Percentiles rank a stretch among this genome's conserved stretches.
Conservation (phyloP, 2,797 vertebrate species). For the Ceyx erithaca region DNA sequence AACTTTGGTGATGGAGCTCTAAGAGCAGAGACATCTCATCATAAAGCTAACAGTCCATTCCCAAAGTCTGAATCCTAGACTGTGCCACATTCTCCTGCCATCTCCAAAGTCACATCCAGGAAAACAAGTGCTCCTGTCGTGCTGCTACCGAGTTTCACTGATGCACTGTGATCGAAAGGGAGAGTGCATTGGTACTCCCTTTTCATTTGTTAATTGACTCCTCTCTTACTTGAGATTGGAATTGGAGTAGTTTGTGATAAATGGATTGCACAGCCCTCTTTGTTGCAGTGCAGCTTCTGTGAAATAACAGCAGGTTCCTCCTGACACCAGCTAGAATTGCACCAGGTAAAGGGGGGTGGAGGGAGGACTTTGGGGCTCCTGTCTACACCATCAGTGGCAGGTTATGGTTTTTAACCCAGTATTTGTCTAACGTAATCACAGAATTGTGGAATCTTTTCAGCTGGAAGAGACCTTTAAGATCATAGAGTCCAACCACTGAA, state of each 20-base stretch:
- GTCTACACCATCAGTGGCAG: neutral
- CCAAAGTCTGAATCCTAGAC: neutral
- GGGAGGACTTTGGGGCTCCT: neutral
- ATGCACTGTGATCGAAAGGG: conserved; percentile 47
- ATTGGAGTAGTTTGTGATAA: conserved; percentile 62
- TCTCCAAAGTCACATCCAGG: neutral
- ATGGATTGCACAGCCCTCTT: conserved; percentile 36
- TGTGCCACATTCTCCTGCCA: neutral
- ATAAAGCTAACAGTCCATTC: neutral
- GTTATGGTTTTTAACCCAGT: neutral
- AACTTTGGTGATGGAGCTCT: neutral
- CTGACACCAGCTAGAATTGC: neutral
- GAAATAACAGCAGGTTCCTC: conserved; percentile 14
- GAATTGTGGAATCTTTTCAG: neutral
- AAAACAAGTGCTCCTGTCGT: neutral
- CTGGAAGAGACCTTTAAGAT: neutral
- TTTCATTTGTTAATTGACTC: conserved; percentile 74
- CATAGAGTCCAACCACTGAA: neutral
- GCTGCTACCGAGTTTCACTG: conserved; percentile 21
- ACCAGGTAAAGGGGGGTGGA: neutral
- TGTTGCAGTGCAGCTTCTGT: conserved; percentile 24
- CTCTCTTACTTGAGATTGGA: conserved; percentile 42
- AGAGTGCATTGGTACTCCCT: neutral
- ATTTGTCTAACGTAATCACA: neutral
- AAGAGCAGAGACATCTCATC: conserved; percentile 2